phyloP scores from a whole-genome alignment of 92 coral and sea anemone genomes.

The Siderastrea siderea region DNA sequence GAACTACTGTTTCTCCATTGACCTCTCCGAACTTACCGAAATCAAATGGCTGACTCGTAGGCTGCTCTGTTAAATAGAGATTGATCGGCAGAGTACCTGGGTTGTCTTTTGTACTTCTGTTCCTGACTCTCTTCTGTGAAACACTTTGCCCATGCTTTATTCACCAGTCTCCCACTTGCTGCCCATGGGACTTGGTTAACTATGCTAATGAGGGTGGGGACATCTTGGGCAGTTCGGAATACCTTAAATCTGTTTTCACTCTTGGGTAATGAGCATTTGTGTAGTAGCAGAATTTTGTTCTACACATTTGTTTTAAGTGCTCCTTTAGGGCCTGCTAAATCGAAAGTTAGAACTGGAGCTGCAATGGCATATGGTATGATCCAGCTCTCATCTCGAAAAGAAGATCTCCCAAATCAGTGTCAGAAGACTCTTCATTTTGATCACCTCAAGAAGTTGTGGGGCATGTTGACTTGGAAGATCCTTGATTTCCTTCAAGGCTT shows the following conservation, averaged over 20 bases:
- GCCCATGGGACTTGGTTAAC: conserved; percentile 18
- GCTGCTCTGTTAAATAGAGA: not conserved
- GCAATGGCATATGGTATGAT: conserved; percentile 38
- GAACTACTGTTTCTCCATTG: not conserved
- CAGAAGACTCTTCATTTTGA: conserved; percentile 28
- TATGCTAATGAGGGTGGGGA: conserved; percentile 5
- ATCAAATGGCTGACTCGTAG: conserved; percentile 19
- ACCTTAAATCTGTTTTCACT: conserved; percentile 3
- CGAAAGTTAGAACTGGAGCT: conserved; percentile 44
- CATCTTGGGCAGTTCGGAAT: conserved; percentile 36
- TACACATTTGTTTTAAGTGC: conserved; percentile 47
- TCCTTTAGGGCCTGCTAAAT: conserved; percentile 36
- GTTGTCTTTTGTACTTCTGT: conserved; percentile 23
- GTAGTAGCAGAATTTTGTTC: conserved; percentile 33
- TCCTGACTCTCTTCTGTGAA: not conserved
- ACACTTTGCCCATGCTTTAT: conserved; percentile 3
- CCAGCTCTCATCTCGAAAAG: conserved; percentile 43
- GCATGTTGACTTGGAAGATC: conserved; percentile 5
- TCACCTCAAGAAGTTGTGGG: conserved; percentile 41
- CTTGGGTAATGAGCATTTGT: conserved; percentile 25
- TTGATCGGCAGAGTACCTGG: conserved; percentile 11
- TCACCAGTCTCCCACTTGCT: conserved; percentile 36
- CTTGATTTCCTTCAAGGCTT: conserved; percentile 33
- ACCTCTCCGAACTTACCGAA: conserved; percentile 9
- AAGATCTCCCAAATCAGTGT: conserved; percentile 32